Conservation (phyloP, 1,140 invertebrate species). For the Drosophila ananassae region DNA sequence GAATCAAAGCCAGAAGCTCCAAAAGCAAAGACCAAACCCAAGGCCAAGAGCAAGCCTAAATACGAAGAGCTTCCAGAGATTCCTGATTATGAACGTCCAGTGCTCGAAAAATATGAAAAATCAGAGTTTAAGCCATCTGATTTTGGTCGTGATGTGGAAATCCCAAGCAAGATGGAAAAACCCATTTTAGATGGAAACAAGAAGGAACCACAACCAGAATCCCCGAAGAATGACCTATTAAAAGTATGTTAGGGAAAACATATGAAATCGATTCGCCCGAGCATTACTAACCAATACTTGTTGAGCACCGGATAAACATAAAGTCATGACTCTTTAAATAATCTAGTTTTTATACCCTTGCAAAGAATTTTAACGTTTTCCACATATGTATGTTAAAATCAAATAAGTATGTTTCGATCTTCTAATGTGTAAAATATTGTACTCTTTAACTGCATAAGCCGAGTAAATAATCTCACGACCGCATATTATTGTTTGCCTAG, state of each 20-base stretch:
- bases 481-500: too few species aligned
- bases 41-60: slow-evolving; percentile 85
- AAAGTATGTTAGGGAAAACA: slow-evolving; percentile 55
- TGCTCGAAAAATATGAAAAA: slow-evolving; percentile 86
- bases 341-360: too few species aligned
- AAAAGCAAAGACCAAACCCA: slow-evolving; percentile 85
- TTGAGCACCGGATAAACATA: too few species aligned
- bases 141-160: slow-evolving; percentile 69
- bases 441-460: too few species aligned
- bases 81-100: slow-evolving; percentile 87
- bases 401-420: too few species aligned
- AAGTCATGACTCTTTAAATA: too few species aligned
- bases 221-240: slow-evolving; percentile 65
- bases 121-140: slow-evolving; percentile 81
- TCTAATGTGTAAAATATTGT: too few species aligned
- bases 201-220: slow-evolving; percentile 47
- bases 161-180: slow-evolving; percentile 82
- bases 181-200: slow-evolving; percentile 55
- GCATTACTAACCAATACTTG: too few species aligned
- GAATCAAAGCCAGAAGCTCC: slow-evolving; percentile 60
- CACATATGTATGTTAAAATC: too few species aligned
- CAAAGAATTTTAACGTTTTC: neutral
- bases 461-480: too few species aligned
- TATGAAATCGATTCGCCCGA: neutral
- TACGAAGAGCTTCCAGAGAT: slow-evolving; percentile 90